Evolutionary conservation across 2,113 vertebrate species (phyloP), one percentile per base, ranked within the genome.

Genomic region (Sinocyclocheilus grahami): DNA sequence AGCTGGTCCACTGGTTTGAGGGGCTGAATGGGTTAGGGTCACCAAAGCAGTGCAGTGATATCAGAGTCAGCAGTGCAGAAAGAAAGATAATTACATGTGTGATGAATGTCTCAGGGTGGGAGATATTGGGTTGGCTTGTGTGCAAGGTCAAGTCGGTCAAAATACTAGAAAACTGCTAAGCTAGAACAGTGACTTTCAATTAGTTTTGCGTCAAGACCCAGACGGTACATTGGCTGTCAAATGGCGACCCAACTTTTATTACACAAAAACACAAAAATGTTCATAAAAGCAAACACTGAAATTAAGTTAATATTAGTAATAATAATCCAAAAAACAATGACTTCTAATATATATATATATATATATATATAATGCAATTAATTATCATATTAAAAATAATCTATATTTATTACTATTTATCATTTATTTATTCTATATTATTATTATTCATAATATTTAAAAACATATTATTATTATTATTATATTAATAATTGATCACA

Each of bases 81-180:
- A 76, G 62, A 87, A 76, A 87, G 71, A 67, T 27, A 27, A 63
- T 82, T 39, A 83, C 27, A 81, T 65, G 67, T 53, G n/a, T 5
- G 39, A 82, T 78, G 67, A 79, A 86, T 27, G 14, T 82, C 39
- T 42, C 8, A 22, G 7, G 24, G 53, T 42, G 22, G 46, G 51
- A 51, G 72, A 79, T 42, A 63, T 55, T 80, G 53, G 39, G 75
- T 58, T n/a, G 82, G 88, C 63, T 69, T 63, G 37, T 22, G 67
- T 55, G 24, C 55, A 88, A 72, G 84, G 80, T 88, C 80, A 79
- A 58, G 48, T 60, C 51, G 82, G 69, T 76, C 74, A 75, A 69
- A 83, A 75, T 81, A 42, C 9, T 62, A 83, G 27, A 58, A 78
- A 81, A 30, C 42, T 53, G 14, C 12, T 53, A 14, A 77, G 75